These are phyloP conservation scores for Oasisia sp. DNA, from an alignment of 2,888 invertebrate species.

Conservation along the genomic window DNA sequence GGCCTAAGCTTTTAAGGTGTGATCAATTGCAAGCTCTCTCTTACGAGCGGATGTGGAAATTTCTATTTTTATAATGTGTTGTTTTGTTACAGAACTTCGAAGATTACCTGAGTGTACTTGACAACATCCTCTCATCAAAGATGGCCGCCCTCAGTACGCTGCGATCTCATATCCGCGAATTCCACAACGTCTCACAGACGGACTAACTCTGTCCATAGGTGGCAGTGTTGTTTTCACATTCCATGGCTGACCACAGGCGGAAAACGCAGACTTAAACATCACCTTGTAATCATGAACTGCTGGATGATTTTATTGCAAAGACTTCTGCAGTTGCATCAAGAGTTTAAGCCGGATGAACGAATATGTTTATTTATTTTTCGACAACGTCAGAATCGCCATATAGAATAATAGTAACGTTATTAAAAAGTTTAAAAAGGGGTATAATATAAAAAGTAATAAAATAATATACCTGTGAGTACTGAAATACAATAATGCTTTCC, in stretches of 20 bases:
- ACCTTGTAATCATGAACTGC: background rate
- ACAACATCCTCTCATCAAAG: background rate
- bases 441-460: no score
- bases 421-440: no score
- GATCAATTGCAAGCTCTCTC: background rate
- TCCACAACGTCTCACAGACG: constrained; percentile 3
- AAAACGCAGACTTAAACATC: background rate
- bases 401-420: no score
- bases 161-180: background rate
- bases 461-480: no score
- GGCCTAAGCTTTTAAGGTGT: background rate
- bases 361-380: background rate
- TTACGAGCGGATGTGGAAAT: background rate
- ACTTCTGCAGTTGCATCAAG: background rate
- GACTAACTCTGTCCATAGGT: background rate
- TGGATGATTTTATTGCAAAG: background rate
- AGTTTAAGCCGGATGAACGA: background rate
- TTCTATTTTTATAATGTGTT: background rate
- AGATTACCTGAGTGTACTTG: background rate
- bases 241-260: background rate
- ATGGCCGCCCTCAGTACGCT: background rate
- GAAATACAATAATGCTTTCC: no score
- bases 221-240: background rate
- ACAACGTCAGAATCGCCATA: no score
- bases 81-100: background rate